Base-by-base conservation (phyloP, 2,888 invertebrate genomes). In the Calliscelio sp. region DNA sequence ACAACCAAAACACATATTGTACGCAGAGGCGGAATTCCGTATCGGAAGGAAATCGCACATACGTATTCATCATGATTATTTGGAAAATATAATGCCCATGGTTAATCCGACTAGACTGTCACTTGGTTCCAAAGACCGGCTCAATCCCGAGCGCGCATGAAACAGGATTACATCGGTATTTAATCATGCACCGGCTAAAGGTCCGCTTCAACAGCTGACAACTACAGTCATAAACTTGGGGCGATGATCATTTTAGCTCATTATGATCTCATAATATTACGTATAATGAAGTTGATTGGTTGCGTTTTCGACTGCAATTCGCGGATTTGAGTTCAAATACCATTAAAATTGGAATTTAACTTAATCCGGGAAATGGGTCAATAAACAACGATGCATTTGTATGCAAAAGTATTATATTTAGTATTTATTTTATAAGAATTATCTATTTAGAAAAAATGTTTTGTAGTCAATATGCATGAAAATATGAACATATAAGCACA, bases 241-340 rank as follows among this genome's bases (percentile, higher is more conserved):
- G 16, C 61, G 68, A 41, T 78, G 68, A 78, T 78, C 51, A 78
- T 59, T 78, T 68, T 35, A 59, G 51, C 78, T 78, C 61, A 78
- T 78, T 78, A 70, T 70, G 38, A 78, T 78, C 70, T 78, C 78
- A 61, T 68, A 70, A 78, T 57, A 70, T 78, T 68, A 41, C 38
- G 68, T 18, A 70, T 70, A 55, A 59, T 78, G 68, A 59, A 59
- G 77, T 41, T 59, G 68, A 68, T 59, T 68, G 77, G 35, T 78
- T 68, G 44, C 59, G 38, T 46, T 66, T 65, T 25, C 32, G 32
- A 20, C 53, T 46, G 20, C 14, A 35, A 35, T 35, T 35, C 35
- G 35, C 35, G 35, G n/a, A 41, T 41, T 6, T n/a, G n/a, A 41
- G 1, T 41, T 41, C 41, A 6, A 4, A 41, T n/a, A 5, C 6